Conservation (phyloP, 2,888 invertebrate genomes). For the Mesopsocus fuscifrons region DNA sequence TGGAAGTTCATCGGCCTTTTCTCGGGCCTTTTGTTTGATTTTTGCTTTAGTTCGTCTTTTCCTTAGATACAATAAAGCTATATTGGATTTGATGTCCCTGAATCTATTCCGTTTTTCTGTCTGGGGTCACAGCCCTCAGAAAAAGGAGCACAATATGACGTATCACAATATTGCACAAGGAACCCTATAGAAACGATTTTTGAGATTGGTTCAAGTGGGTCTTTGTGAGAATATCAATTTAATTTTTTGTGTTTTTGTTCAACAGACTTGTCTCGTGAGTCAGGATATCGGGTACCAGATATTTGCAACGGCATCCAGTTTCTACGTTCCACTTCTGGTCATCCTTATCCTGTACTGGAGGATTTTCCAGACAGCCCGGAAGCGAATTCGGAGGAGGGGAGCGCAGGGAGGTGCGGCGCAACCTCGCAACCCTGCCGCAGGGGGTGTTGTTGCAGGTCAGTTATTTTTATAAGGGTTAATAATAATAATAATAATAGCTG, state of each 20-base stretch:
- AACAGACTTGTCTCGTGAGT: constrained; percentile 44
- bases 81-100: too few species aligned
- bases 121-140: too few species aligned
- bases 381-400: constrained; percentile 51
- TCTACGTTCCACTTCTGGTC: constrained; percentile 73
- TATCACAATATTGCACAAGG: too few species aligned
- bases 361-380: constrained; percentile 74
- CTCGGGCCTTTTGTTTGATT: too few species aligned
- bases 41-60: too few species aligned
- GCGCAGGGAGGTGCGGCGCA: constrained; percentile 4
- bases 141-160: too few species aligned
- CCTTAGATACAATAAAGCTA: too few species aligned
- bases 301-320: constrained; percentile 78
- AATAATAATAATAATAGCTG: background rate
- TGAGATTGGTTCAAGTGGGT: too few species aligned
- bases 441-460: constrained; percentile 19
- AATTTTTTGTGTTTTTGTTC: background rate
- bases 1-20: too few species aligned
- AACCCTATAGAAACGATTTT: too few species aligned
- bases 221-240: too few species aligned
- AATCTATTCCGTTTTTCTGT: too few species aligned
- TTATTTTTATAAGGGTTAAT: background rate
- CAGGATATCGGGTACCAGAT: constrained; percentile 71
- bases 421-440: constrained; percentile 20
- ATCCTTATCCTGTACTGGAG: constrained; percentile 82